These are phyloP conservation scores for Coracopsis vasa DNA, from an alignment of 2,113 vertebrate species.

Conservation along the genomic window DNA sequence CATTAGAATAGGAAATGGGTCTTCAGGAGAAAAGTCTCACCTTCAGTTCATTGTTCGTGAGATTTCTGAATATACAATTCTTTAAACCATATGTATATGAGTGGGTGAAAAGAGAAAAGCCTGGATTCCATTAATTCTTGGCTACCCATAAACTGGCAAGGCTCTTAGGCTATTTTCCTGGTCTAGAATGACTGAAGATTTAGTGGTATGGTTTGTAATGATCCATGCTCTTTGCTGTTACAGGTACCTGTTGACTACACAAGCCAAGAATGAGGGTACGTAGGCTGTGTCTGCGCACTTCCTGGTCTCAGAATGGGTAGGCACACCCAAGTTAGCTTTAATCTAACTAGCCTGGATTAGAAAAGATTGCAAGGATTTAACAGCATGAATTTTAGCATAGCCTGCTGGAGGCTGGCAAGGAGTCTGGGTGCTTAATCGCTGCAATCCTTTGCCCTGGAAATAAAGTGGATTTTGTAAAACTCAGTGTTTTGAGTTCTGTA, in stretches of 20 bases:
- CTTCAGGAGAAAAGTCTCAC: neutral
- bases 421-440: neutral
- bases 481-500: neutral
- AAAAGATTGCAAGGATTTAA: constrained; percentile 1
- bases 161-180: neutral
- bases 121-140: neutral
- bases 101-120: neutral
- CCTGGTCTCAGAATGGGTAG: neutral
- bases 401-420: neutral
- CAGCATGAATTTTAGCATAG: neutral
- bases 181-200: neutral
- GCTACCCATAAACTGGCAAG: accelerated
- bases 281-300: neutral
- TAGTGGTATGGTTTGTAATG: neutral
- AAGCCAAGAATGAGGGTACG: neutral
- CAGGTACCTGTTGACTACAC: neutral
- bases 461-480: neutral
- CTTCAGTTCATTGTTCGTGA: neutral
- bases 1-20: neutral
- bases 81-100: neutral
- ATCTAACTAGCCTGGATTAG: neutral
- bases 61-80: neutral
- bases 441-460: neutral
- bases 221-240: neutral
- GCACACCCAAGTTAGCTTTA: neutral